Evolutionary conservation across 2,888 invertebrate species (phyloP).

Genomic region (Clivina fossor): DNA sequence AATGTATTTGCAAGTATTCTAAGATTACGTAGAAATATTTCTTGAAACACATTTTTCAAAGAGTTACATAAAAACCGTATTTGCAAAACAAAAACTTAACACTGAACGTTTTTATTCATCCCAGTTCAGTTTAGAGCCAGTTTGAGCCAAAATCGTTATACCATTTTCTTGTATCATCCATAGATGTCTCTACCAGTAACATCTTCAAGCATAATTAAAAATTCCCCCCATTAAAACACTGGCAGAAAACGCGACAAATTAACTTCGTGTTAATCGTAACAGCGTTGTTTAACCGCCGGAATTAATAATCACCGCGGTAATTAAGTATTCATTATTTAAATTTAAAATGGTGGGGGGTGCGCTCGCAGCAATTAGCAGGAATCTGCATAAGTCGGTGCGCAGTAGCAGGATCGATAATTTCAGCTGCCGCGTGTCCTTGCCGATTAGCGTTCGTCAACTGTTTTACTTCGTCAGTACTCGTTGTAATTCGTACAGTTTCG

Average conservation of each 20-base stretch:
- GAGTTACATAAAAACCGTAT: too few species aligned
- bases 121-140: too few species aligned
- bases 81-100: too few species aligned
- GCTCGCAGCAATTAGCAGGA: slow-evolving; percentile 16
- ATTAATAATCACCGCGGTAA: slow-evolving; percentile 15
- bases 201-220: slow-evolving; percentile 27
- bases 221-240: slow-evolving; percentile 21
- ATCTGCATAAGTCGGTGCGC: slow-evolving; percentile 28
- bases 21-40: too few species aligned
- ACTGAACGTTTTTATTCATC: too few species aligned
- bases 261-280: slow-evolving; percentile 23
- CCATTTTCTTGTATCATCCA: slow-evolving; percentile 10
- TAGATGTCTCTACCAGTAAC: slow-evolving; percentile 10
- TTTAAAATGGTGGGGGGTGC: too few species aligned
- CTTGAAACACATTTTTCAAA: too few species aligned
- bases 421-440: slow-evolving; percentile 33
- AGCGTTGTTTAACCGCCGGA: background rate
- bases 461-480: too few species aligned
- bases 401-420: slow-evolving; percentile 30
- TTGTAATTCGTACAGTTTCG: too few species aligned
- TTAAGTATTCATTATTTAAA: slow-evolving; percentile 26
- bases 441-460: slow-evolving; percentile 20
- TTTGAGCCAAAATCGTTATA: slow-evolving; percentile 23
- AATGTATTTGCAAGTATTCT: too few species aligned
- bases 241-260: slow-evolving; percentile 16